phyloP scores from a whole-genome alignment of 2,797 vertebrate species.

The Alauda arvensis region DNA sequence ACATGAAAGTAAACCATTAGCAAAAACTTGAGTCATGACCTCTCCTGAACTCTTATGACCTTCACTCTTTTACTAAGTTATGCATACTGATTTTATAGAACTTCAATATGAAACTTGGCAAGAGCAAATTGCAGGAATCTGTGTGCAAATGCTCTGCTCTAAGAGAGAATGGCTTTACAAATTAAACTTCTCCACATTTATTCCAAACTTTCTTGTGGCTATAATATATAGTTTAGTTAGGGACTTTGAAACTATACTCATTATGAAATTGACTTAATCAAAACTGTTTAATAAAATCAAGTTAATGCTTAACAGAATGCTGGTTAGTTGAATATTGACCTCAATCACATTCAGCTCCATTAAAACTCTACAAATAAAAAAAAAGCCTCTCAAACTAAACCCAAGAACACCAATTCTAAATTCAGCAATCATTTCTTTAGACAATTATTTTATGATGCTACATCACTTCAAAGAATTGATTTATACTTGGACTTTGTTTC shows the following conservation, averaged over 20 bases:
- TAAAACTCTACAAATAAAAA: neutral
- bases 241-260: neutral
- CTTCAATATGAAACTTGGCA: neutral
- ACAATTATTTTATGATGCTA: neutral
- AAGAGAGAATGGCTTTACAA: neutral
- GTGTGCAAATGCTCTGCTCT: neutral
- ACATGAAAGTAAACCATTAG: neutral
- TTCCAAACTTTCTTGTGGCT: neutral
- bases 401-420: neutral
- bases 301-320: constrained; percentile 17
- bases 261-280: neutral
- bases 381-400: neutral
- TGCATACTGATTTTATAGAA: neutral
- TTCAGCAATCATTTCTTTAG: neutral
- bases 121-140: neutral
- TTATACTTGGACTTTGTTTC: constrained; percentile 1
- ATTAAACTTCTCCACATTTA: neutral
- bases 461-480: neutral
- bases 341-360: neutral
- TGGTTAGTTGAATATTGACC: neutral
- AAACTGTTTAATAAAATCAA: neutral
- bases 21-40: neutral
- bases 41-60: neutral
- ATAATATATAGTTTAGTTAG: neutral
- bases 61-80: neutral